phyloP scores from a whole-genome alignment of 2,888 invertebrate species.

The Furcula furcula region DNA sequence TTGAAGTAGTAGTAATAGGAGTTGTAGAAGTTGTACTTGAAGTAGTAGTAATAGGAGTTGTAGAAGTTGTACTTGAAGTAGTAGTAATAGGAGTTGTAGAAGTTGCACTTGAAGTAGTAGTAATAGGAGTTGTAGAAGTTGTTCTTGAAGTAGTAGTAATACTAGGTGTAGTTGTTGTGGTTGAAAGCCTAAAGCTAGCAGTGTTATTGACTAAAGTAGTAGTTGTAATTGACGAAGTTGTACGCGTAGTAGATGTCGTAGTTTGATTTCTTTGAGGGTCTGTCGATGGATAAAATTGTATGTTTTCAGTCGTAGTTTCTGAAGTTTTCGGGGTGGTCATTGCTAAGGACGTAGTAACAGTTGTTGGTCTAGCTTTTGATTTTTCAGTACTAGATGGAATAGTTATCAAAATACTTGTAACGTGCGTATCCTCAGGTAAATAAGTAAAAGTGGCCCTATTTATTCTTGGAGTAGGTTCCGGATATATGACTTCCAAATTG shows the following conservation, averaged over 20 bases:
- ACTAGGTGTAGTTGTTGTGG: slow-evolving; percentile 1
- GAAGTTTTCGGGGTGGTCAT: slow-evolving; percentile 10
- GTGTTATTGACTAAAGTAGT: no score
- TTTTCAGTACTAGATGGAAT: slow-evolving; percentile 1
- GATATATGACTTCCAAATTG: slow-evolving; percentile 14
- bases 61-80: background rate
- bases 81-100: slow-evolving; percentile 2
- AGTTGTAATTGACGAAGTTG: background rate
- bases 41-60: slow-evolving; percentile 1
- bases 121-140: slow-evolving; percentile 1
- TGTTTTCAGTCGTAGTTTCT: slow-evolving; percentile 8
- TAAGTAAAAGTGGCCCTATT: background rate
- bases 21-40: background rate
- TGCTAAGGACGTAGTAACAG: background rate
- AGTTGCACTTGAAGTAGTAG: slow-evolving; percentile 1
- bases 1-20: background rate
- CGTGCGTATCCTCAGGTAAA: background rate
- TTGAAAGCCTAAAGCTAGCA: no score
- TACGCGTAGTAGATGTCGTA: background rate
- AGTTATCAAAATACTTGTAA: slow-evolving; percentile 1
- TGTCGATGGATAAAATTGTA: background rate
- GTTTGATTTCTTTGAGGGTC: background rate
- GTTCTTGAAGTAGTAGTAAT: background rate
- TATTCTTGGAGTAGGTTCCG: slow-evolving; percentile 1
- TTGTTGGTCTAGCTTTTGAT: slow-evolving; percentile 1